phyloP scores from a whole-genome alignment of 2,888 invertebrate species.

The Yponomeuta sedellus region DNA sequence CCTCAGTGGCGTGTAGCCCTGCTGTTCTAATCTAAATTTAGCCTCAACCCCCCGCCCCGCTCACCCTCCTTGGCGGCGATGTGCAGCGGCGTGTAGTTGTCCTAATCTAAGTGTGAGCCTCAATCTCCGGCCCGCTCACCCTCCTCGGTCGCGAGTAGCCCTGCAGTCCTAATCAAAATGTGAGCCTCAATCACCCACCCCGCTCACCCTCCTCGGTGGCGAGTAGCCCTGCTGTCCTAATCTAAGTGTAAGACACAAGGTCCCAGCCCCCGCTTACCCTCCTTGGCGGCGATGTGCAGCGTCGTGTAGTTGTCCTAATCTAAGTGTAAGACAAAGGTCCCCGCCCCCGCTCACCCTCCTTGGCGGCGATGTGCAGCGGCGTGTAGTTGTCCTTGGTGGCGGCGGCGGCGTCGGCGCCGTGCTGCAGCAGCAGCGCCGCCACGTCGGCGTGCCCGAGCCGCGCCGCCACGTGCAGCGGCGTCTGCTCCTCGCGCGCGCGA shows the following conservation, averaged over 20 bases:
- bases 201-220: too few relatives aligned
- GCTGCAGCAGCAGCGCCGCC: constrained; percentile 93
- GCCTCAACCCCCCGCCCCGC: constrained; percentile 66
- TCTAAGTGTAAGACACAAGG: too few relatives aligned
- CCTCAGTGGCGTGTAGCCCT: constrained; percentile 92
- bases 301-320: constrained; percentile 98
- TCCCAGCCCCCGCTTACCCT: not conserved
- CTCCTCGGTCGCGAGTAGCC: too few relatives aligned
- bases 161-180: too few relatives aligned
- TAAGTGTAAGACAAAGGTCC: too few relatives aligned
- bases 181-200: too few relatives aligned
- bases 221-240: too few relatives aligned
- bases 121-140: too few relatives aligned
- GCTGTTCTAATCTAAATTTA: too few relatives aligned
- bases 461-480: constrained; percentile 96
- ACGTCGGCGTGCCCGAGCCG: constrained; percentile 97
- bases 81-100: constrained; percentile 96
- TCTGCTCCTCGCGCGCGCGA: constrained; percentile 91
- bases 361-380: constrained; percentile 91
- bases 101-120: too few relatives aligned
- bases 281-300: constrained; percentile 87
- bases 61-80: constrained; percentile 94
- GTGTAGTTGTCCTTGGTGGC: constrained; percentile 97
- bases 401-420: constrained; percentile 92
- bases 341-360: not conserved